Evolutionary conservation across 2,888 invertebrate species (phyloP).

Genomic region (Tiliacea citrago): DNA sequence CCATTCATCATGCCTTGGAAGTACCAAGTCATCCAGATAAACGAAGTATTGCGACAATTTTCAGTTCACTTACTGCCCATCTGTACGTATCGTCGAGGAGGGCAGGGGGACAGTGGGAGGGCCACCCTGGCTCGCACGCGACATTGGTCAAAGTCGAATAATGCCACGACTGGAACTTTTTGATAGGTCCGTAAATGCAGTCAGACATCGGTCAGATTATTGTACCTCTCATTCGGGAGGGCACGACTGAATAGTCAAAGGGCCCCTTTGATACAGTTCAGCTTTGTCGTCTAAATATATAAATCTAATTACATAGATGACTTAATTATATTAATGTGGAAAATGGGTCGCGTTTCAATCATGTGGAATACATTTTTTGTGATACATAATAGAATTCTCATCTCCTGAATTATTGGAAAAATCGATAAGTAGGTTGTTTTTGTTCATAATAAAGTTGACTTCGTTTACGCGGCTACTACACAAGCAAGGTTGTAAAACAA

Average conservation of each 20-base stretch:
- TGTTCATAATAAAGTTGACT: constrained; percentile 10
- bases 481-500: constrained; percentile 1
- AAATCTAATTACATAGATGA: constrained; percentile 68
- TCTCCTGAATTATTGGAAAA: constrained; percentile 44
- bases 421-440: constrained; percentile 21
- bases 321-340: constrained; percentile 68
- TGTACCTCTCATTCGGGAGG: constrained; percentile 72
- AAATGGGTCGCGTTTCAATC: constrained; percentile 58
- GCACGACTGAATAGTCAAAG: constrained; percentile 82
- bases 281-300: constrained; percentile 63
- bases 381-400: constrained; percentile 56
- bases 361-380: constrained; percentile 55
- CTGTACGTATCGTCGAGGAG: constrained; percentile 49
- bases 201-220: constrained; percentile 76
- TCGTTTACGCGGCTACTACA: constrained; percentile 7
- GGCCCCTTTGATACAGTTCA: constrained; percentile 76
- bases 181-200: constrained; percentile 74
- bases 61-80: constrained; percentile 66
- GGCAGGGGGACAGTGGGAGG: constrained; percentile 25
- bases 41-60: constrained; percentile 55
- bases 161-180: constrained; percentile 78
- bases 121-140: constrained; percentile 70
- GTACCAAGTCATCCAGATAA: constrained; percentile 56
- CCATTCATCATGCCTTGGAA: constrained; percentile 38
- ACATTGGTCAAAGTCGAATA: constrained; percentile 82